A percentile compares a stretch with the other conserved stretches of the same genome.
These are phyloP conservation scores for Pandemis heparana DNA, from an alignment of 2,888 invertebrate species.

Conservation along the genomic window DNA sequence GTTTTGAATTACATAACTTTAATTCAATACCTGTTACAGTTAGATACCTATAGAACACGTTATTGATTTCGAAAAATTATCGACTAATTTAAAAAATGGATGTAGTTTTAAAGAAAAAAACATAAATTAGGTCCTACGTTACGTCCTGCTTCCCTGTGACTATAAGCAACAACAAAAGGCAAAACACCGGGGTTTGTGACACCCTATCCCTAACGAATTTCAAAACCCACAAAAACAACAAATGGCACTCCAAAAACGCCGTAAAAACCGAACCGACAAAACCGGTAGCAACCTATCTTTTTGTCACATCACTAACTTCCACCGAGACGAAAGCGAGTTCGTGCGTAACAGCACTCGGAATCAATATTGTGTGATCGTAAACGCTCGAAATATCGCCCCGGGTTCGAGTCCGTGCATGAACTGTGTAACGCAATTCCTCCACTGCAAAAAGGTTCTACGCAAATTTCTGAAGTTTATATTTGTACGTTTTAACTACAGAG, in stretches of 20 bases:
- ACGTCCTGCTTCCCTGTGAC: neutral
- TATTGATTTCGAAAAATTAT: no score
- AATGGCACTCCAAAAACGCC: constrained; percentile 24
- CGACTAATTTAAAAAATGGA: no score
- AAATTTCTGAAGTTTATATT: neutral
- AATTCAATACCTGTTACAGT: no score
- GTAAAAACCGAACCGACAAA: constrained; percentile 46
- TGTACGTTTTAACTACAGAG: neutral
- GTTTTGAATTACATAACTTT: no score
- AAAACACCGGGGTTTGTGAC: neutral
- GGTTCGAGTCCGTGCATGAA: constrained; percentile 33
- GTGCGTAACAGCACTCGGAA: constrained; percentile 63
- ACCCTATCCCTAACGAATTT: neutral
- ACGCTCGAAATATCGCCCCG: constrained; percentile 37
- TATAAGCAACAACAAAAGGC: neutral
- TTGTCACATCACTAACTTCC: constrained; percentile 38
- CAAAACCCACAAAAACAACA: neutral
- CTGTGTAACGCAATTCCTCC: constrained; percentile 27
- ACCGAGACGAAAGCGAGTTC: constrained; percentile 50
- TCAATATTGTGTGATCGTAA: constrained; percentile 55
- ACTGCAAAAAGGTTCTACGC: neutral
- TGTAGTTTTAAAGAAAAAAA: neutral
- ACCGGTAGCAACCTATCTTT: constrained; percentile 29
- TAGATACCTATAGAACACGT: no score
- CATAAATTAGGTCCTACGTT: neutral